These are phyloP conservation scores for Notolabrus celidotus DNA, from an alignment of 2,797 vertebrate genomes.

Conservation along the genomic window DNA sequence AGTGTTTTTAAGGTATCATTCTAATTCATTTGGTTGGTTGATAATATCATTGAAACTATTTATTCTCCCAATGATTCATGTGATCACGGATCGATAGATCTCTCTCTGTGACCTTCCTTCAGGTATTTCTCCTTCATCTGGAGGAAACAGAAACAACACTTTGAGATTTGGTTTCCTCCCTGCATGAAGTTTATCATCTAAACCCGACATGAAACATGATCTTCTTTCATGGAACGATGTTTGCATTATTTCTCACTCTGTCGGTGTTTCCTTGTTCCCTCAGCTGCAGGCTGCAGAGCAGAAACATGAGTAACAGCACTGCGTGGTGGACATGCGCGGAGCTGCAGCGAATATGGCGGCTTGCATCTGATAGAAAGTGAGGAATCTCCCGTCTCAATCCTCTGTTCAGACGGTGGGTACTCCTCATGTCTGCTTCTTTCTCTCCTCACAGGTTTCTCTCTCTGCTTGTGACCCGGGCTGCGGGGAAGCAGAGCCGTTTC, in stretches of 20 bases:
- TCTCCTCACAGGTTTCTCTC: constrained; percentile 13
- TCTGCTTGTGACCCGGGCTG: constrained; percentile 20
- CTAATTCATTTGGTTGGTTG: no score
- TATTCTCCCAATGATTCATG: no score
- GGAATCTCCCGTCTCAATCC: constrained; percentile 71
- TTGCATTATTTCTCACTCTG: constrained; percentile 38
- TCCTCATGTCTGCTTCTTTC: constrained; percentile 41
- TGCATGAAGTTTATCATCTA: constrained; percentile 54
- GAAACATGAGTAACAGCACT: constrained; percentile 73
- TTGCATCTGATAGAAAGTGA: constrained; percentile 80
- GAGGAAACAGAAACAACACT: constrained; percentile 12
- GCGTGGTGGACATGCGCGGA: constrained; percentile 84
- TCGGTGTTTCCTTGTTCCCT: not conserved
- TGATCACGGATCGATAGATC: not conserved
- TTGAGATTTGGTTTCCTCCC: constrained; percentile 64
- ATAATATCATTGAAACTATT: no score
- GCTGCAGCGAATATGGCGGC: constrained; percentile 86
- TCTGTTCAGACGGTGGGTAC: constrained; percentile 73
- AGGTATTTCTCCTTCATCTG: constrained; percentile 7
- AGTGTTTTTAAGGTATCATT: no score
- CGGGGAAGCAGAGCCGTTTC: not conserved
- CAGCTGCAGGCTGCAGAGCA: constrained; percentile 44
- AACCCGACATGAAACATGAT: constrained; percentile 20
- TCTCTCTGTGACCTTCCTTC: constrained; percentile 21
- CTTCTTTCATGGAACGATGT: constrained; percentile 1